Conservation (phyloP, 2,797 vertebrate species). For the Sebastes umbrosus region DNA sequence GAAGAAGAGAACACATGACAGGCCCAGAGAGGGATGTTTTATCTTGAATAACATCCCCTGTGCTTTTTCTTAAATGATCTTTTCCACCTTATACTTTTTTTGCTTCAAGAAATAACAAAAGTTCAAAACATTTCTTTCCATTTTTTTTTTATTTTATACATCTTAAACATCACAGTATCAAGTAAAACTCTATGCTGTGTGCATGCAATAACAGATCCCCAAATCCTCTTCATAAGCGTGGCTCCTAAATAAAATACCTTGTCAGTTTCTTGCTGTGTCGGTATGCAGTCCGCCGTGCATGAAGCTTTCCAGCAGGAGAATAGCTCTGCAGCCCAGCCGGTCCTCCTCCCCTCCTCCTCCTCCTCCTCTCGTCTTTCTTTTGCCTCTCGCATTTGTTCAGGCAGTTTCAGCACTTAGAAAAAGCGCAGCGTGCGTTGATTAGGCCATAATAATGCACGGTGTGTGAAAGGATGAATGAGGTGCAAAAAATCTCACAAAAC, state of each 20-base stretch:
- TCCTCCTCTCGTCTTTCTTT: conserved; percentile 51
- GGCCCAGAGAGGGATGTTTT: neutral
- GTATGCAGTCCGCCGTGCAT: conserved; percentile 74
- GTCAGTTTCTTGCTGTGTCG: conserved; percentile 48
- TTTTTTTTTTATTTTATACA: neutral
- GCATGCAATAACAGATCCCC: neutral
- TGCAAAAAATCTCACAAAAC: conserved; percentile 55
- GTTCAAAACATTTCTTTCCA: neutral
- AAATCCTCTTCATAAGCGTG: neutral
- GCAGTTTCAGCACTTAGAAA: conserved; percentile 65
- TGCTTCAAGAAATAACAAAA: neutral
- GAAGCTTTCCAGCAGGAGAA: conserved; percentile 66
- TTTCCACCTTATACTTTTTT: neutral
- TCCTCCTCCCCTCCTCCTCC: conserved; percentile 12
- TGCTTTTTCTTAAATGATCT: neutral
- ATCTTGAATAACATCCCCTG: neutral
- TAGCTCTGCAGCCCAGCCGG: conserved; percentile 39
- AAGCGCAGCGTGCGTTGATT: conserved; percentile 75
- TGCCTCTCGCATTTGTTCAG: conserved; percentile 63
- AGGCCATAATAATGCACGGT: conserved; percentile 62
- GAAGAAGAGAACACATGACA: conserved; percentile 48
- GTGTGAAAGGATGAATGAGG: conserved; percentile 74
- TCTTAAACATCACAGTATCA: neutral
- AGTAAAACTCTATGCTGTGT: neutral
- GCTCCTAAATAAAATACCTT: conserved; percentile 31